Percentiles rank a stretch among this genome's conserved stretches.
phyloP scores from a whole-genome alignment of 1,140 invertebrate species.

The Drosophila ogumai region DNA sequence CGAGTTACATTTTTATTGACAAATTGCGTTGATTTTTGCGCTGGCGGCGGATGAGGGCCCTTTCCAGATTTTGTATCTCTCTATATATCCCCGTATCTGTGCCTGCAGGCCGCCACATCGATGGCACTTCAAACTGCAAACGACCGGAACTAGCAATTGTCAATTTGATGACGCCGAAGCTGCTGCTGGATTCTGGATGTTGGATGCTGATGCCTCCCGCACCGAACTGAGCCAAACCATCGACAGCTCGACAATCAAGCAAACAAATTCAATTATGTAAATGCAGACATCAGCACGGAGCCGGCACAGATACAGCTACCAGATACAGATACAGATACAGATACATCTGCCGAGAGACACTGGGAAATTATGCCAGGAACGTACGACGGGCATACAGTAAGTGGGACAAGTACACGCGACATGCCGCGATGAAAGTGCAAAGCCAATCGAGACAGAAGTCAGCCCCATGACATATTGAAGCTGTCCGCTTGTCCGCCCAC shows the following conservation, averaged over 20 bases:
- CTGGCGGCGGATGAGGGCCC: slow-evolving; percentile 63
- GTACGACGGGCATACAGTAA: slow-evolving; percentile 32
- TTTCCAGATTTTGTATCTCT: slow-evolving; percentile 19
- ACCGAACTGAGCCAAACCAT: slow-evolving; percentile 50
- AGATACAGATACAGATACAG: slow-evolving; percentile 6
- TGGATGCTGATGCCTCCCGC: slow-evolving; percentile 58
- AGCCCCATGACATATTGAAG: slow-evolving; percentile 61
- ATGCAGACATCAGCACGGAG: slow-evolving; percentile 75
- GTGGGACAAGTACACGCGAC: slow-evolving; percentile 68
- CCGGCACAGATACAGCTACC: slow-evolving; percentile 2
- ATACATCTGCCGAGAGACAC: slow-evolving; percentile 30
- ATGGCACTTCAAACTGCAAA: slow-evolving; percentile 83
- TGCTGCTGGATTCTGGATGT: slow-evolving; percentile 2
- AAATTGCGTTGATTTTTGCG: slow-evolving; percentile 84
- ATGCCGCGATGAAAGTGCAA: slow-evolving; percentile 61
- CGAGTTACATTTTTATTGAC: slow-evolving; percentile 84
- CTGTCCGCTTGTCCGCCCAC: slow-evolving; percentile 49
- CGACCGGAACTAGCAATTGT: slow-evolving; percentile 83
- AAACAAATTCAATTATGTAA: slow-evolving; percentile 85
- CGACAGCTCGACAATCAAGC: slow-evolving; percentile 81
- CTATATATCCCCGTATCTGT: not conserved
- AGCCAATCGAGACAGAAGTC: slow-evolving; percentile 68
- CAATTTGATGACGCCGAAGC: slow-evolving; percentile 58
- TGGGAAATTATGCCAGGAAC: slow-evolving; percentile 68
- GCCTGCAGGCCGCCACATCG: slow-evolving; percentile 62